Evolutionary conservation across 2,797 vertebrate genomes (phyloP).

Genomic region (Alectoris magna): DNA sequence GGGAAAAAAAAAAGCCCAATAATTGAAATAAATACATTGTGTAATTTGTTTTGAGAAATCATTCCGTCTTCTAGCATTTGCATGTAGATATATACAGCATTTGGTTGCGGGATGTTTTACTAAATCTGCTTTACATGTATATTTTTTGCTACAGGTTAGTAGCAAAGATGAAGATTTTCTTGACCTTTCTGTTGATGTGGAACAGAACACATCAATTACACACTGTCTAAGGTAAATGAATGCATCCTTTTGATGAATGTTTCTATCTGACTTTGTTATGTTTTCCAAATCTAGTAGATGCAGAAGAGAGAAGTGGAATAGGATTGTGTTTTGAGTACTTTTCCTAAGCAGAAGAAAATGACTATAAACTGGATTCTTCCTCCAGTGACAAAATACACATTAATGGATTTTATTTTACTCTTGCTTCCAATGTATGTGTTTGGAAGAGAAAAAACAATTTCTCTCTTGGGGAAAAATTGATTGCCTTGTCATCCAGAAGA

Average conservation of each 20-base stretch:
- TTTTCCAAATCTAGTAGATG: not conserved
- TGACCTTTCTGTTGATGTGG: slow-evolving; percentile 97
- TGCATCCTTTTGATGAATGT: not conserved
- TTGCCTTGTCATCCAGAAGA: not conserved
- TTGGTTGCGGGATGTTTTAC: not conserved
- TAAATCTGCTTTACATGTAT: slow-evolving; percentile 18
- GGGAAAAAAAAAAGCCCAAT: not conserved
- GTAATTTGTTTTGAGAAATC: not conserved
- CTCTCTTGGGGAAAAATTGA: not conserved
- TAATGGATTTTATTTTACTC: not conserved
- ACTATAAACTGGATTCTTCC: not conserved
- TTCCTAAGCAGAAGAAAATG: not conserved
- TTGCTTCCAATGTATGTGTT: not conserved
- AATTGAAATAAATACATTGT: not conserved
- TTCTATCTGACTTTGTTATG: not conserved
- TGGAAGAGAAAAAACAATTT: not conserved
- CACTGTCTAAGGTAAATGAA: slow-evolving; percentile 93
- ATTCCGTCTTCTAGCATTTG: not conserved
- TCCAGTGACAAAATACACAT: not conserved
- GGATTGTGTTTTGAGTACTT: not conserved
- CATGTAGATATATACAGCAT: not conserved
- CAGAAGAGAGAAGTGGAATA: slow-evolving; percentile 3
- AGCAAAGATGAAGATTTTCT: slow-evolving; percentile 99
- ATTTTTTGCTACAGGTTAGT: slow-evolving; percentile 87
- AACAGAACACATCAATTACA: slow-evolving; percentile 98